Percentiles rank a stretch among this genome's conserved stretches.
Conservation (phyloP, 2,797 vertebrate species). For the Hyperoplus lanceolatus region DNA sequence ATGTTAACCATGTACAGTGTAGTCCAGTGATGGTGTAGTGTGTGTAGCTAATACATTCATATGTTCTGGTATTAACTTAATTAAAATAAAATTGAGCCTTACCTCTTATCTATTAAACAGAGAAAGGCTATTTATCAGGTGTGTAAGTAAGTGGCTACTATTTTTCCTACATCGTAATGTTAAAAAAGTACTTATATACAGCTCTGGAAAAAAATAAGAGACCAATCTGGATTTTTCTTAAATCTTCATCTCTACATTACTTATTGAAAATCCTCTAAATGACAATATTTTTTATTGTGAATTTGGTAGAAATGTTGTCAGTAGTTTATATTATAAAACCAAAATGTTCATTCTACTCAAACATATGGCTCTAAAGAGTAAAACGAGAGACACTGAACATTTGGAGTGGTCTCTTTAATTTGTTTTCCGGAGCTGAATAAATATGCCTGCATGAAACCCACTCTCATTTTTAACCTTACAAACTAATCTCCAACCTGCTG, state of each 20-base stretch:
- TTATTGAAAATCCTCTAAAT: too few species aligned
- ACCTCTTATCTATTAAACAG: constrained; percentile 32
- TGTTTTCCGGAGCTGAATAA: not conserved
- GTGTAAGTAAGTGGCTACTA: constrained; percentile 52
- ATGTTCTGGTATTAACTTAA: constrained; percentile 47
- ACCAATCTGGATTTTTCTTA: too few species aligned
- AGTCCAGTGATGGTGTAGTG: constrained; percentile 70
- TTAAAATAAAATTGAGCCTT: constrained; percentile 43
- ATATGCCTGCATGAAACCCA: constrained; percentile 46
- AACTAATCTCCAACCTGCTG: constrained; percentile 8
- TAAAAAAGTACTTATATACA: not conserved
- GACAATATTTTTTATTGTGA: too few species aligned
- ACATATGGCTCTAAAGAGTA: too few species aligned
- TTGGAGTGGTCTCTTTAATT: too few species aligned
- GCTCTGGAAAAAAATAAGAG: too few species aligned
- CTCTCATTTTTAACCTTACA: constrained; percentile 26
- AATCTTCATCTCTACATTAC: too few species aligned
- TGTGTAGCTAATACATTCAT: constrained; percentile 54
- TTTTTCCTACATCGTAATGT: constrained; percentile 32
- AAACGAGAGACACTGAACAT: too few species aligned
- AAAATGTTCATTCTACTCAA: too few species aligned
- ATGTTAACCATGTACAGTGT: constrained; percentile 54
- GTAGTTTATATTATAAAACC: too few species aligned
- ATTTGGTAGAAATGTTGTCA: too few species aligned
- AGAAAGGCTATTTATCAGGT: constrained; percentile 40